These are phyloP conservation scores for Podarcis lilfordi DNA, from an alignment of 2,797 vertebrate species.

Conservation along the genomic window DNA sequence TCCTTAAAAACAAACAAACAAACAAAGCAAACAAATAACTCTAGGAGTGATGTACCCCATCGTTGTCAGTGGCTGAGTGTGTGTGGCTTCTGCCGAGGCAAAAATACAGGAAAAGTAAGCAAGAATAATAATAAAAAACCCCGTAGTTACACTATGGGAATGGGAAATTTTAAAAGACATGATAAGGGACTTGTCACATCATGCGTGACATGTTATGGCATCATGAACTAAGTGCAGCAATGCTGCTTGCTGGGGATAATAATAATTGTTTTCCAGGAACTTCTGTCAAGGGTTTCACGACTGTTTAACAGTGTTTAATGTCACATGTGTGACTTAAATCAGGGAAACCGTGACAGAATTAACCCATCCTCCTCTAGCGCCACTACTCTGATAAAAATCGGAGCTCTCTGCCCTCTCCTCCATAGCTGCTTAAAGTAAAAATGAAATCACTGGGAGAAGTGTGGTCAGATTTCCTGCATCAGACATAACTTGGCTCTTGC, in stretches of 20 bases:
- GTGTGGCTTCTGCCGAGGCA: too few relatives aligned
- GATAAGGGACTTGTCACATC: not conserved
- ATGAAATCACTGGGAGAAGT: not conserved
- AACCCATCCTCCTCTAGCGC: not conserved
- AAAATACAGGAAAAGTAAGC: not conserved
- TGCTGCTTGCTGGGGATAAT: too few relatives aligned
- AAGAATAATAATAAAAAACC: not conserved
- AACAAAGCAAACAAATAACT: not conserved
- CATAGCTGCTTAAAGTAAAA: not conserved
- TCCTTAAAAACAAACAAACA: not conserved
- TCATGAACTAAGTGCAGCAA: not conserved
- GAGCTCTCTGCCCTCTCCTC: not conserved
- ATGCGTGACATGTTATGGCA: not conserved
- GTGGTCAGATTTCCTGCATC: not conserved
- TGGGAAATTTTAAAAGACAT: not conserved
- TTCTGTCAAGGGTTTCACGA: not conserved
- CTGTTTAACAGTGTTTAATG: not conserved
- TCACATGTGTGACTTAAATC: not conserved
- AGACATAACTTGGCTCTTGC: not conserved
- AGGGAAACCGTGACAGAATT: not conserved
- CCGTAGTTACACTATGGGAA: not conserved
- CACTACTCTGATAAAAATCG: not conserved
- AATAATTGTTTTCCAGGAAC: too few relatives aligned
- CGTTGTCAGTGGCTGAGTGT: not conserved
- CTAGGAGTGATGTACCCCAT: not conserved